Evolutionary conservation across 2,888 invertebrate genomes (phyloP).

Genomic region (Dryadula phaetusa): DNA sequence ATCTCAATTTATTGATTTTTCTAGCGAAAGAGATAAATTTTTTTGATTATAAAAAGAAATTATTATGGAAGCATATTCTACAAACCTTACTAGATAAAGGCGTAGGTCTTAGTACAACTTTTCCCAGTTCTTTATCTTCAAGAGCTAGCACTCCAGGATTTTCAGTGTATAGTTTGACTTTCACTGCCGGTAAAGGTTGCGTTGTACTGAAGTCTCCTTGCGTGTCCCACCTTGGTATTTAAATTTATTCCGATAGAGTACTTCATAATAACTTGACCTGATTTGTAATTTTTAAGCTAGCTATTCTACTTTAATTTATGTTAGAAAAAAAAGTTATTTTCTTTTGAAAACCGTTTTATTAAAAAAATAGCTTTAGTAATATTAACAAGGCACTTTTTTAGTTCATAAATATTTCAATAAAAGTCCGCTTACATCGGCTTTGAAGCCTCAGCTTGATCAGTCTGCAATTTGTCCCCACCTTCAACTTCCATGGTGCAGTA

Average conservation of each 20-base stretch:
- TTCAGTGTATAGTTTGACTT: slow-evolving; percentile 98
- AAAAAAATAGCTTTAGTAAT: no score
- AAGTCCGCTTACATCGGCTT: slow-evolving; percentile 94
- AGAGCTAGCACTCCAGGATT: slow-evolving; percentile 98
- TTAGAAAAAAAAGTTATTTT: no score
- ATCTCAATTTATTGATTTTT: no score
- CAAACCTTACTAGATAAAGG: slow-evolving; percentile 93
- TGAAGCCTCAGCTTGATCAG: slow-evolving; percentile 99
- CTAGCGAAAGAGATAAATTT: no score
- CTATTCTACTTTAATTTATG: no score
- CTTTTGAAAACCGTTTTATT: no score
- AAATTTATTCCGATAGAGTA: background rate
- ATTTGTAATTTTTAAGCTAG: no score
- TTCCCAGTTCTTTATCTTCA: slow-evolving; percentile 99
- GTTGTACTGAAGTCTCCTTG: slow-evolving; percentile 99
- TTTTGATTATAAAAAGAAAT: background rate
- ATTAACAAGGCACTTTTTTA: no score
- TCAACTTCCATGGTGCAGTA: slow-evolving; percentile 99
- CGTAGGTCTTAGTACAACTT: slow-evolving; percentile 94
- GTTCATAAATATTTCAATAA: background rate
- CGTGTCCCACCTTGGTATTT: slow-evolving; percentile 95
- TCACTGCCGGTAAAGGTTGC: slow-evolving; percentile 98
- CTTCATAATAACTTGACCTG: no score
- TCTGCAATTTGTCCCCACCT: slow-evolving; percentile 99
- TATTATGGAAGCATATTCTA: background rate